These are phyloP conservation scores for Agelas oroides DNA, from an alignment of 37 sponge, comb jelly and placozoan species.

Conservation along the genomic window DNA sequence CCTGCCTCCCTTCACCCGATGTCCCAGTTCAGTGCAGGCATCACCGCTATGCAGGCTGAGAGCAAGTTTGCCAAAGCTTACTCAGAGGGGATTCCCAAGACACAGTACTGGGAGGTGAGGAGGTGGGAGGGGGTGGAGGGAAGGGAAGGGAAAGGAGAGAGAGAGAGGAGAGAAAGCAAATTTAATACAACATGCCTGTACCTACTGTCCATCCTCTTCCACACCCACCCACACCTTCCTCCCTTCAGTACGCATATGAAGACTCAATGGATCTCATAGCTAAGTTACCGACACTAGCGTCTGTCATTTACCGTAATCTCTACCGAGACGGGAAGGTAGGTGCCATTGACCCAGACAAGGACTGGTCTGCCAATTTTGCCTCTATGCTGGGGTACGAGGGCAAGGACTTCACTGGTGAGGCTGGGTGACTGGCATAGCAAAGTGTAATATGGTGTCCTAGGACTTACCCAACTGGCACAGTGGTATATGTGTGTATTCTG, in stretches of 20 bases:
- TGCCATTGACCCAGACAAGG: constrained; percentile 82
- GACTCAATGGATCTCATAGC: constrained; percentile 98
- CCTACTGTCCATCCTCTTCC: no score
- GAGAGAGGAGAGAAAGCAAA: no score
- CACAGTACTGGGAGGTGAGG: constrained; percentile 95
- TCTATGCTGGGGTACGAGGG: constrained; percentile 91
- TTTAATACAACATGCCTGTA: no score
- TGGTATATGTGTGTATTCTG: no score
- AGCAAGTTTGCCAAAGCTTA: constrained; percentile 98
- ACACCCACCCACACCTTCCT: neutral
- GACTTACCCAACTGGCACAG: no score
- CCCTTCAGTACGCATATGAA: constrained; percentile 83
- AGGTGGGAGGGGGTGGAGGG: neutral
- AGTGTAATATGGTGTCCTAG: no score
- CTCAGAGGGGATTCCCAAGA: constrained; percentile 91
- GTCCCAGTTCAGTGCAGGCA: constrained; percentile 95
- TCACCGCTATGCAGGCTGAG: constrained; percentile 96
- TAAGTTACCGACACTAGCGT: constrained; percentile 94
- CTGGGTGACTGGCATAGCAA: neutral
- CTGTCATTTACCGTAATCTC: constrained; percentile 88
- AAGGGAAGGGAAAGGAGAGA: neutral
- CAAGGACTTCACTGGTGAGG: constrained; percentile 56
- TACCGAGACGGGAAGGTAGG: constrained; percentile 90
- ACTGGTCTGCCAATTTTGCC: constrained; percentile 98
- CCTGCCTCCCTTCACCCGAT: constrained; percentile 97